Percentiles rank a stretch among this genome's conserved stretches.
These are phyloP conservation scores for Patiria miniata DNA, from an alignment of 35 echinoderm and acorn worm species.

Conservation along the genomic window DNA sequence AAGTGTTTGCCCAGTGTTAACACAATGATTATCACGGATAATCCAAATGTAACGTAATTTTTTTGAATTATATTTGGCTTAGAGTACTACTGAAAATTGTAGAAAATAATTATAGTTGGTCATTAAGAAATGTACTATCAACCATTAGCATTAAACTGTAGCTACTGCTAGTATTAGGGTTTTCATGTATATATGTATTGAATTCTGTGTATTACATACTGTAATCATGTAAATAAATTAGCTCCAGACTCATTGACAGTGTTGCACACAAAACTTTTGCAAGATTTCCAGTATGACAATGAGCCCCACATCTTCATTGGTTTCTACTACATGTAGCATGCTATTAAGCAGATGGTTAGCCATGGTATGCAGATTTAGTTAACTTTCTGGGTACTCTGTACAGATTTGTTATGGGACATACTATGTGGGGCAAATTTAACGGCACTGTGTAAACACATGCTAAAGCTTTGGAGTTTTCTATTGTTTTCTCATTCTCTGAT, in stretches of 20 bases:
- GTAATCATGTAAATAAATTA: constrained; percentile 9
- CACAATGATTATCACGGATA: neutral
- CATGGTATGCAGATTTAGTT: neutral
- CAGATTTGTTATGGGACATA: too few relatives aligned
- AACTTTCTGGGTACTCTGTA: neutral
- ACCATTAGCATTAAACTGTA: neutral
- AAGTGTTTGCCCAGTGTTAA: neutral
- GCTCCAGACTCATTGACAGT: neutral
- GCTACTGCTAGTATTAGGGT: neutral
- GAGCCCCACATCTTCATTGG: neutral
- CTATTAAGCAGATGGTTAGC: too few relatives aligned
- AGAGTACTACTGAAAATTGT: neutral
- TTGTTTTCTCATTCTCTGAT: too few relatives aligned
- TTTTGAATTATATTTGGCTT: neutral
- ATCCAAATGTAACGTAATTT: neutral
- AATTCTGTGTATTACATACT: neutral
- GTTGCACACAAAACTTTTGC: neutral
- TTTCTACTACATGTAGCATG: neutral
- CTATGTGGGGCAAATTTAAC: too few relatives aligned
- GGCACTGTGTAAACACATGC: too few relatives aligned
- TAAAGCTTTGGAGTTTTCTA: too few relatives aligned
- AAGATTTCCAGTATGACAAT: neutral
- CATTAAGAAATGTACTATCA: neutral
- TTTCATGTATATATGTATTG: constrained; percentile 1
- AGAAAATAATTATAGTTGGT: neutral